Conservation (phyloP, 2,113 vertebrate species). For the Setophaga kirtlandii region DNA sequence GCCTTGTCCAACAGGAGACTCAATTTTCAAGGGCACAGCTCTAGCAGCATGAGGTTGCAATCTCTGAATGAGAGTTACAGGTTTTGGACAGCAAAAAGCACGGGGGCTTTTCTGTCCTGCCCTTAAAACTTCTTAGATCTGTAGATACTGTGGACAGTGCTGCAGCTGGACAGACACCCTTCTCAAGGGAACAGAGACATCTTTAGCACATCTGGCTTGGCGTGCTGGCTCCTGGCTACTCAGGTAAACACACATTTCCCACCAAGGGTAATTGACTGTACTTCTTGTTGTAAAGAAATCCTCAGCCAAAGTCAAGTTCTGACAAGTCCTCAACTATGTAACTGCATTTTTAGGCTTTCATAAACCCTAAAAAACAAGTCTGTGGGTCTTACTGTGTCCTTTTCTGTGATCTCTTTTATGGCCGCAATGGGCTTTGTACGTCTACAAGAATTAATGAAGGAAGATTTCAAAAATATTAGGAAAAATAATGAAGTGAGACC, state of each 20-base stretch:
- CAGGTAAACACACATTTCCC: not conserved
- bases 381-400: not conserved
- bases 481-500: not conserved
- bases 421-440: not conserved
- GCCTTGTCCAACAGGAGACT: not conserved
- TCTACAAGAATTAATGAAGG: not conserved
- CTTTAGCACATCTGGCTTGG: not conserved
- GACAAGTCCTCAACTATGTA: not conserved
- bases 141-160: not conserved
- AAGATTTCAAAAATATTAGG: not conserved
- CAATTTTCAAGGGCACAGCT: not conserved
- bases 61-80: not conserved
- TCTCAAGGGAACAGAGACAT: not conserved
- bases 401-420: not conserved
- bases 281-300: not conserved
- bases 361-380: not conserved
- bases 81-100: not conserved
- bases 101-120: not conserved
- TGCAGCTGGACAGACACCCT: not conserved
- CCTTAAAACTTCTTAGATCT: not conserved
- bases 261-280: not conserved
- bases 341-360: not conserved
- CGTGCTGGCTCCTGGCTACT: not conserved
- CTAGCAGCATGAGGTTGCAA: not conserved
- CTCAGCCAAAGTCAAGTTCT: not conserved